Percentiles rank a stretch among this genome's conserved stretches.
Conservation (phyloP, 2,113 vertebrate species). For the human (Homo sapiens) region DNA sequence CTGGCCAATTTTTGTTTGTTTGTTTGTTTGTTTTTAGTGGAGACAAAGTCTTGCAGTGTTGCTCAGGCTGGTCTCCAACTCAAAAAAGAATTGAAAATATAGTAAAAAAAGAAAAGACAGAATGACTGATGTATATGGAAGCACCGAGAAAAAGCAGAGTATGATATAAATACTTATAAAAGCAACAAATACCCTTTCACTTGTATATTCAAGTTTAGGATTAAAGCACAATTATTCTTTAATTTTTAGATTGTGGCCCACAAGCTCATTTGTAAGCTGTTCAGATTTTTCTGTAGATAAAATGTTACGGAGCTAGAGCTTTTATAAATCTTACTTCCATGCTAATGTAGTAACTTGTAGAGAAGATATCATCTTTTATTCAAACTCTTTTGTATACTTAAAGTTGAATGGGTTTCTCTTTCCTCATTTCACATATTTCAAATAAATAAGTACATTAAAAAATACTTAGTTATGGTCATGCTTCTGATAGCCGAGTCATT, state of each 20-base stretch:
- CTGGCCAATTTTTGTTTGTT: no score
- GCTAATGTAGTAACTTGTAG: not conserved
- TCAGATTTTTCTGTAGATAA: not conserved
- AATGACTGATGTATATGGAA: not conserved
- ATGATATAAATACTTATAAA: not conserved
- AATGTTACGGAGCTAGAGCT: not conserved
- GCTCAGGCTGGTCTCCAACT: not conserved
- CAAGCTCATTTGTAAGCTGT: not conserved
- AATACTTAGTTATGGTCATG: not conserved
- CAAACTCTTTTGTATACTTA: not conserved
- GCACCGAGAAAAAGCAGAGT: not conserved
- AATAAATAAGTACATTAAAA: not conserved
- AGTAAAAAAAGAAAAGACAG: not conserved
- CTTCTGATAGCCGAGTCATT: not conserved
- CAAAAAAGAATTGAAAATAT: not conserved
- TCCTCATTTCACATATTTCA: not conserved
- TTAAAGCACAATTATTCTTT: not conserved
- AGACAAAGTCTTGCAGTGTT: no score
- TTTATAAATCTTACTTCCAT: not conserved
- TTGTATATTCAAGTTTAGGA: not conserved
- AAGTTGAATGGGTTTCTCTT: not conserved
- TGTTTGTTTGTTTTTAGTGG: no score
- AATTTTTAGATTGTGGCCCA: not conserved
- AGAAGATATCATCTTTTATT: not conserved
- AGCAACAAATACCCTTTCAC: not conserved